Evolutionary conservation across 2,888 invertebrate genomes (phyloP), one percentile per base, ranked within the genome.

Genomic region (Ectropis crepuscularia): DNA sequence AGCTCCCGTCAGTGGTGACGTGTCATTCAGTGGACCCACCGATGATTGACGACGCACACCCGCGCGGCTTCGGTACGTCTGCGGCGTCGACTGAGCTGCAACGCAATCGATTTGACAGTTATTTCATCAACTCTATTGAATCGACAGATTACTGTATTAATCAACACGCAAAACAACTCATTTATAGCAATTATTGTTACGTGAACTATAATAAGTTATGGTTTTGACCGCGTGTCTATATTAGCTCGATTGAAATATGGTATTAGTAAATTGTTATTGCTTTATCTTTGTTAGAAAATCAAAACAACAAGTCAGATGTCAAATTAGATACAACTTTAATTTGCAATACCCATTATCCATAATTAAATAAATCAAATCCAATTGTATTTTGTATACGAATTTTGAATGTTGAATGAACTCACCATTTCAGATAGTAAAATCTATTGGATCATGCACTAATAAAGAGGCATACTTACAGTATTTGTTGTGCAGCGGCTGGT

Each of bases 401-500:
- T 36, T 10, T n/a, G 10, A 7, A 37, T 45, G 16, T 50, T 7
- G 10, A 55, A 46, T 46, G 28, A 11, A 36, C 47, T 36, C 28
- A 16, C 43, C 43, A 38, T 37, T 8, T 16, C 11, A 42, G 54
- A 53, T 45, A 69, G 66, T 62, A 49, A 67, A 69, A 72, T 75
- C 71, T 76, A 75, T 67, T 72, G 62, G 75, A 76, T 69, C 87
- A 86, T 88, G 86, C 87, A 84, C 85, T 88, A 85, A 74, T 78
- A 80, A 80, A 78, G 76, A 77, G 85, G 86, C 82, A 85, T 92
- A 93, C 93, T 93, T 89, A 93, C 93, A 93, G 90, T 94, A 94
- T 91, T 95, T 95, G 94, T 95, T 95, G 92, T 95, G 95, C 83
- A 96, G 94, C 85, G 95, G 95, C 93, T 95, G 96, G 87, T 95